These are phyloP conservation scores for Aphelenchoides bicaudatus DNA, from an alignment of 2,888 invertebrate species.

Conservation along the genomic window DNA sequence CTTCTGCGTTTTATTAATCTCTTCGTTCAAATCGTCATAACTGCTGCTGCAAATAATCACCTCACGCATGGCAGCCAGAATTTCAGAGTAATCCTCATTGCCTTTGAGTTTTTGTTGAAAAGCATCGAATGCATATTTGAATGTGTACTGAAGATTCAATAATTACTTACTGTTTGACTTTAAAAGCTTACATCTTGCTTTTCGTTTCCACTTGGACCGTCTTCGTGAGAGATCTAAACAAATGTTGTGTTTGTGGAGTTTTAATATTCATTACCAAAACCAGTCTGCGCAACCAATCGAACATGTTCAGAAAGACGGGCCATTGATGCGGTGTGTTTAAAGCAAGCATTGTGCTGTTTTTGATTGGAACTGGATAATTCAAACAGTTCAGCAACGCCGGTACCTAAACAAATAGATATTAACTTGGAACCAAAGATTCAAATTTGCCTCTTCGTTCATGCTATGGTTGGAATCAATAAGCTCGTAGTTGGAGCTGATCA, in stretches of 20 bases:
- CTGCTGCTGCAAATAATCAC: too few species aligned
- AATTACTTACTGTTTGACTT: too few species aligned
- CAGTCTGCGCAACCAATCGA: background rate
- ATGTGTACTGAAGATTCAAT: too few species aligned
- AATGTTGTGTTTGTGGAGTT: background rate
- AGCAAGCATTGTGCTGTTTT: background rate
- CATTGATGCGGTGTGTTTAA: slow-evolving; percentile 6
- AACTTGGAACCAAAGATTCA: background rate
- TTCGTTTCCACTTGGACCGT: background rate
- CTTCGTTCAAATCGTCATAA: too few species aligned
- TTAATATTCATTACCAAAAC: background rate
- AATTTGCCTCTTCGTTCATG: slow-evolving; percentile 3
- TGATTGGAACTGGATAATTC: slow-evolving; percentile 1
- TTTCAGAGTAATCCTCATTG: too few species aligned
- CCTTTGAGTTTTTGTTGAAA: too few species aligned
- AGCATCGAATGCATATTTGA: too few species aligned
- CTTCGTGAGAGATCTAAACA: background rate
- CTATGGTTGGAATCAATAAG: too few species aligned
- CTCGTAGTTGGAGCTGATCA: background rate
- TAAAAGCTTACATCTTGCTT: background rate
- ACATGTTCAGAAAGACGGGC: background rate
- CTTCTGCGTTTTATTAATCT: too few species aligned
- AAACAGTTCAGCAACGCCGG: background rate
- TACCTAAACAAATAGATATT: background rate
- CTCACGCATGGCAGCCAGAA: too few species aligned